phyloP scores from a whole-genome alignment of 2,113 vertebrate species.

The Saccopteryx leptura region DNA sequence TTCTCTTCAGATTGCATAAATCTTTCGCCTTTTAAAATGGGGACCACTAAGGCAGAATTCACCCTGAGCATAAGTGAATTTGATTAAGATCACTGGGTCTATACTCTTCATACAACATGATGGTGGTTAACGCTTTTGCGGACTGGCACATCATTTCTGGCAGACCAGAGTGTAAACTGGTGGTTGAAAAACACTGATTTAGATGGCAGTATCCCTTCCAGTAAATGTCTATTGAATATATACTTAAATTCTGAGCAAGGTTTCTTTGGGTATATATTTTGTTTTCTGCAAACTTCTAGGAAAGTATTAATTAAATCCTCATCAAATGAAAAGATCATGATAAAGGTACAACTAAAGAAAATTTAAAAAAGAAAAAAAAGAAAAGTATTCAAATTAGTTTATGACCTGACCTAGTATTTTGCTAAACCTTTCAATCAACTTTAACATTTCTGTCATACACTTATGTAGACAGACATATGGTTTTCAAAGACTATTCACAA shows the following conservation, averaged over 20 bases:
- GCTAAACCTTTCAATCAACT: conserved; percentile 6
- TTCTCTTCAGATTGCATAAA: too few relatives aligned
- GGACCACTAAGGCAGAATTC: too few relatives aligned
- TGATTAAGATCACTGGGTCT: too few relatives aligned
- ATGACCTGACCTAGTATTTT: conserved; percentile 44
- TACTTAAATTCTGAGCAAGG: background rate
- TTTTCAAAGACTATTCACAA: conserved; percentile 26
- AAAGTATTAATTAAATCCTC: conserved; percentile 1
- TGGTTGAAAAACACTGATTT: background rate
- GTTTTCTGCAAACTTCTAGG: background rate
- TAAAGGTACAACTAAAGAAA: conserved; percentile 45
- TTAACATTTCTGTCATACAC: conserved; percentile 17
- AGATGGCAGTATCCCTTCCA: background rate
- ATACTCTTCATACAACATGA: too few relatives aligned
- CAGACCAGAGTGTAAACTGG: too few relatives aligned
- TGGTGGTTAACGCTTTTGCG: too few relatives aligned
- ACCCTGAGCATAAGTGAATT: too few relatives aligned
- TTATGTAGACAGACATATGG: background rate
- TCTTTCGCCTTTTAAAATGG: too few relatives aligned
- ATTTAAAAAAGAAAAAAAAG: background rate
- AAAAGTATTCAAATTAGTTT: conserved; percentile 46
- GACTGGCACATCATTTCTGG: too few relatives aligned
- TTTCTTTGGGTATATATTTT: background rate
- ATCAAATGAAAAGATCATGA: conserved; percentile 7
- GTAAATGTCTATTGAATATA: conserved; percentile 6